Base-by-base conservation (phyloP, 2,888 invertebrate species). In the Dynastes tityus region DNA sequence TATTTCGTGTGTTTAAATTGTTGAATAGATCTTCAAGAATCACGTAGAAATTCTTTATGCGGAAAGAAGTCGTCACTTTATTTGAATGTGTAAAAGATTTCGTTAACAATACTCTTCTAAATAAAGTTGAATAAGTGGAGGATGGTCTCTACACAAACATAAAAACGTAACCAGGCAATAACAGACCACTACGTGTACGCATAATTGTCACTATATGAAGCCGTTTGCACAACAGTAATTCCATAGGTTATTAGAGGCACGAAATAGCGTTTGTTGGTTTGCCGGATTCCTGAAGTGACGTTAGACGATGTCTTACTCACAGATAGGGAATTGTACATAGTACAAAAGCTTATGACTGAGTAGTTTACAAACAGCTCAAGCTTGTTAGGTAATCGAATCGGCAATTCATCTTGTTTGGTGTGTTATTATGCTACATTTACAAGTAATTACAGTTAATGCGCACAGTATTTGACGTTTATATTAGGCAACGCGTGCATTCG, bases 331-430 rank as follows among this genome's bases (percentile, higher is more conserved):
- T 68, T 22, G 11, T 67, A 67, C n/a, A 22, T 68, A 49, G n/a
- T 51, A 13, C 5, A 16, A 16, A 65, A 8, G 55, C 55, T 68
- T 32, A 32, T 32, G 32, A 32, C 13, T 40, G 65, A 65, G 13
- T 40, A 40, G 37, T 65, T 68, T 53, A 51, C 13, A 49, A 68
- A 68, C 68, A 49, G 51, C 40, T 51, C n/a, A 11, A 68, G 51
- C 51, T 68, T 29, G 68, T 68, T 68, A 29, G 51, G 68, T 68
- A 68, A 68, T 68, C 49, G 51, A 68, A 68, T 68, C 68, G 68
- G 51, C 51, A 51, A 68, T 68, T 27, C 68, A 51, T 68, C 68
- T 68, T 68, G 51, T 68, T 68, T 68, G 68, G 68, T 53, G 16
- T 68, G 51, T 68, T 51, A 68, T 68, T 68, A 68, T 27, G 51